These are phyloP conservation scores for Rhyzopertha dominica DNA, from an alignment of 1,140 invertebrate species.

Conservation along the genomic window DNA sequence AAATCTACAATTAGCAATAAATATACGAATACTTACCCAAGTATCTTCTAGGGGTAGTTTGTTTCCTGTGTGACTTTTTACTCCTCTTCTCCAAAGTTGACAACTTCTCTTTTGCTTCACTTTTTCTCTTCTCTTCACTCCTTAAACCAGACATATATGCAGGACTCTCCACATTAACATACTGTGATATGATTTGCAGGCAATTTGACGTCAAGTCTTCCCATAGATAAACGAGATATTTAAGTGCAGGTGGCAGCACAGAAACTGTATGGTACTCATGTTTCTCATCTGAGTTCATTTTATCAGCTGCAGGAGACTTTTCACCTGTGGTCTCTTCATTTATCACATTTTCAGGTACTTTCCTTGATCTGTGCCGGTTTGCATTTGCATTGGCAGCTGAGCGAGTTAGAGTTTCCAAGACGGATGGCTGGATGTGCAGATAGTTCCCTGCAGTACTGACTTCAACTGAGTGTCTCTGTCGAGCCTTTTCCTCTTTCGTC, in stretches of 20 bases:
- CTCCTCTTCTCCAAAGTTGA: conserved; percentile 49
- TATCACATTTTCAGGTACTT: conserved; percentile 49
- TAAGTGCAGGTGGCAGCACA: conserved; percentile 79
- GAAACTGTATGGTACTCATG: conserved; percentile 56
- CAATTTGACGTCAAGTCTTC: conserved; percentile 74
- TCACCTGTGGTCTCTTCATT: conserved; percentile 55
- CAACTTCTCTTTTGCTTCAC: conserved; percentile 45
- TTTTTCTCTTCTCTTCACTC: conserved; percentile 47
- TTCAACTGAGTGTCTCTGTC: conserved; percentile 82
- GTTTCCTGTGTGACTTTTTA: conserved; percentile 54
- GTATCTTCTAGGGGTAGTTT: conserved; percentile 46
- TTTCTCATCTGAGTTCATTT: conserved; percentile 17
- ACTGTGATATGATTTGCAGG: conserved; percentile 61
- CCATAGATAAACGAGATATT: conserved; percentile 80
- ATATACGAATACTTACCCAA: conserved; percentile 32
- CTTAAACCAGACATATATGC: conserved; percentile 46
- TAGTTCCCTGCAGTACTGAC: conserved; percentile 72
- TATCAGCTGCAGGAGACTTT: conserved; percentile 1
- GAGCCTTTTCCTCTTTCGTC: conserved; percentile 55
- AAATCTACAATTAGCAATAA: conserved; percentile 1
- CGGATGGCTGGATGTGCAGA: conserved; percentile 72
- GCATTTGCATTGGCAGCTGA: conserved; percentile 69
- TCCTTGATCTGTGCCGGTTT: conserved; percentile 55
- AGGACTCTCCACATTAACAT: conserved; percentile 49
- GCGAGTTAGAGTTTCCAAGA: conserved; percentile 67